A percentile compares a stretch with the other conserved stretches of the same genome.
Conservation (phyloP, 2,113 vertebrate genomes). For the Bubalus kerabau region DNA sequence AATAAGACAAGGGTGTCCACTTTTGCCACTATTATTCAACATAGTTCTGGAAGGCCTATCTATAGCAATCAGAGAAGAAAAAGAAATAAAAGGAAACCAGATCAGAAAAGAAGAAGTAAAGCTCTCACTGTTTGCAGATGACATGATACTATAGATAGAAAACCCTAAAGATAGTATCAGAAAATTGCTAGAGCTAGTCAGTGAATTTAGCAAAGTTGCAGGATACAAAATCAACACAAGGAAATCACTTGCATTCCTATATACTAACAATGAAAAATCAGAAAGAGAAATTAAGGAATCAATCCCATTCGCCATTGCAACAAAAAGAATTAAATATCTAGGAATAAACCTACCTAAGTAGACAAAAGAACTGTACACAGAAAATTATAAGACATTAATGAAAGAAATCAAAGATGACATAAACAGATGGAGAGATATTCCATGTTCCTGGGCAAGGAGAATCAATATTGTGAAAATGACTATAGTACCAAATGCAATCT, state of each 20-base stretch:
- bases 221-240: background rate
- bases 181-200: too few relatives aligned
- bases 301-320: background rate
- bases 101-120: background rate
- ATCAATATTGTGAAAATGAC: background rate
- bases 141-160: background rate
- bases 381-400: background rate
- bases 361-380: background rate
- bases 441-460: background rate
- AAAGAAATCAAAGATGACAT: background rate
- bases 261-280: background rate
- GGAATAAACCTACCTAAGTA: background rate
- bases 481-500: rapidly evolving
- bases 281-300: background rate
- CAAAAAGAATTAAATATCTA: background rate
- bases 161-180: background rate
- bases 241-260: background rate
- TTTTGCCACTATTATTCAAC: background rate
- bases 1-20: background rate
- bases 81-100: background rate
- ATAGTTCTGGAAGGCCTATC: background rate
- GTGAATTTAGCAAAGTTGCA: too few relatives aligned
- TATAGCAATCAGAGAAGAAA: background rate
- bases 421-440: background rate
- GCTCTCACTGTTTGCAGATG: background rate